Base-by-base conservation (phyloP, 30 jellyfish, hydroid and myxozoan genomes). In the Mastigias papua region DNA sequence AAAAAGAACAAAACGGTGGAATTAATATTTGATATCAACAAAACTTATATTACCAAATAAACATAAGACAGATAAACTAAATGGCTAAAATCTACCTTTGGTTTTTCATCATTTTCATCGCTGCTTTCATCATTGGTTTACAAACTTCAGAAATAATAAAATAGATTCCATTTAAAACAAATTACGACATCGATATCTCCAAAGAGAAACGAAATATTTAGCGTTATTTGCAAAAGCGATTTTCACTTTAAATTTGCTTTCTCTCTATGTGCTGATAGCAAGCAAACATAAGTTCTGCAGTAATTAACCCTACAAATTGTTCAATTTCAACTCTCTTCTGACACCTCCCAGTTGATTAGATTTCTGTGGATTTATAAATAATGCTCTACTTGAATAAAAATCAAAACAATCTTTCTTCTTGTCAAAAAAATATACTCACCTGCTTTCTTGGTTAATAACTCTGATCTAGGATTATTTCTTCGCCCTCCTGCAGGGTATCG, bases 121-220 rank as follows among this genome's bases (percentile, higher is more conserved):
- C 98, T 20, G 98, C 98, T 46, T 87, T 76, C 98, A 92, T 92
- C 96, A 92, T 85, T 69, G 98, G 98, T n/a, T 61, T 92, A 37
- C 83, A 69, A 35, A 90, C 98, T 92, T 75, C 31, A 74, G 80
- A 16, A 61, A n/a, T n/a, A 62, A 34, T 10, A 28, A 11, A n/a
- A 1, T 0, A 54, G 30, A 25, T 17, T 8, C 10, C 63, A 21
- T 4, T 21, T 9, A 0, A 5, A 48, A 46, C n/a, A 9, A 23
- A 50, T 46, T 10, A 20, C 1, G 11, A 25, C 27, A 2, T 3
- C 48, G 50, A 20, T 23, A n/a, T n/a, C n/a, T n/a, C n/a, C n/a
- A n/a, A n/a, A n/a, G n/a, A n/a, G n/a, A n/a, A n/a, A n/a, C n/a
- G n/a, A n/a, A n/a, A n/a, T n/a, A n/a, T n/a, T n/a, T n/a, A n/a